Conservation (phyloP, 2,888 invertebrate genomes). For the Epistrophella euchroma region DNA sequence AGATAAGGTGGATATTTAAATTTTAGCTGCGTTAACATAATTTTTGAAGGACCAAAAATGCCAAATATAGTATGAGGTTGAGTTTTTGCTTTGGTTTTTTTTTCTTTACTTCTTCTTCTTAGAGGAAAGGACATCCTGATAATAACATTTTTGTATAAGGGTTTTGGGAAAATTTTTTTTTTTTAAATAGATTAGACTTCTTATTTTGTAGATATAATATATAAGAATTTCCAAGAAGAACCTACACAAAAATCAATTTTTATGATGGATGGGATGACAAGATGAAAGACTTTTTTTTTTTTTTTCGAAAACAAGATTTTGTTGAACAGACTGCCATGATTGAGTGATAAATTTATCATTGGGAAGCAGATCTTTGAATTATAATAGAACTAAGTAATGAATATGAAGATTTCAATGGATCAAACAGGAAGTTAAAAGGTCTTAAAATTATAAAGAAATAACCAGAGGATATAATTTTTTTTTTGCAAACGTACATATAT, state of each 20-base stretch:
- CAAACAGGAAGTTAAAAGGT: neutral
- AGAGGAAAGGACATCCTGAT: slow-evolving; percentile 48
- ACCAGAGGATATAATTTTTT: neutral
- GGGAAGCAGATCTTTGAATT: slow-evolving; percentile 27
- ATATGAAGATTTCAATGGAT: slow-evolving; percentile 34
- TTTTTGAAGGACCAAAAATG: slow-evolving; percentile 39
- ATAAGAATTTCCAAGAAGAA: slow-evolving; percentile 38
- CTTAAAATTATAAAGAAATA: neutral
- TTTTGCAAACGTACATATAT: no score
- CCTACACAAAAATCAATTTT: slow-evolving; percentile 60
- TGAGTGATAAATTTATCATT: slow-evolving; percentile 58
- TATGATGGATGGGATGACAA: slow-evolving; percentile 59
- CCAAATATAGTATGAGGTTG: neutral
- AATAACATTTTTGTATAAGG: slow-evolving; percentile 25
- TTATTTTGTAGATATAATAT: slow-evolving; percentile 2
- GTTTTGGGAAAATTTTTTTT: slow-evolving; percentile 18
- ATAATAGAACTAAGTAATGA: slow-evolving; percentile 40
- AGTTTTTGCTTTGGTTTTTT: neutral
- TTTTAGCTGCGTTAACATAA: slow-evolving; percentile 40
- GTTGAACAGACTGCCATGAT: slow-evolving; percentile 19
- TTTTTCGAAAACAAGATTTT: slow-evolving; percentile 53
- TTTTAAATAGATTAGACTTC: slow-evolving; percentile 43
- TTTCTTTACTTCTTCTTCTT: neutral
- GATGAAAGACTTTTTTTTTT: slow-evolving; percentile 38
- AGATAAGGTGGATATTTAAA: slow-evolving; percentile 63